Base-by-base conservation (phyloP, 2,888 invertebrate genomes). In the Leucoma salicis region DNA sequence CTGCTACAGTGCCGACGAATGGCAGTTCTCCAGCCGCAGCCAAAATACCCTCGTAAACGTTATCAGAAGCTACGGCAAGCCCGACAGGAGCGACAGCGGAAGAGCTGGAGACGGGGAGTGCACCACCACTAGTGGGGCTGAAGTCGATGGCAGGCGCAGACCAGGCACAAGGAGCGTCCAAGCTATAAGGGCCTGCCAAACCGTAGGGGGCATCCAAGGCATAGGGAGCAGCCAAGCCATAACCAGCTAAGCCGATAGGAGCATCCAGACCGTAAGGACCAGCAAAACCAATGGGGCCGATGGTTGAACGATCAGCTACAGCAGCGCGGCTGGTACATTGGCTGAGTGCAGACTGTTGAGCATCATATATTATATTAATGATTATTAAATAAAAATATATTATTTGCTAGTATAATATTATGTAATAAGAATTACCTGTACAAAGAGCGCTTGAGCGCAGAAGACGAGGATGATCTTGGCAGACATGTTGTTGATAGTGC, bases 91-190 rank as follows among this genome's bases (percentile, higher is more conserved):
- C 33, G 10, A 47, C 24, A 13, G 41, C 28, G 18, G 48, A 45
- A 7, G 25, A 32, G 10, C 57, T 49, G 8, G 40, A 25, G 16
- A 48, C 49, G 14, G 57, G 57, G 14, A 57, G 40, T 33, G 40
- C 44, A 24, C 57, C 57, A 28, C 78, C 77, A 27, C 60, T 69
- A 7, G 77, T 70, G 3, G 71, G 12, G 8, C 73, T 63, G 24
- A 69, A 41, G 0, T 60, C 59, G 3, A n/a, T n/a, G 16, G 34
- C 28, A n/a, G n/a, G n/a, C n/a, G n/a, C n/a, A n/a, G n/a, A n/a
- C n/a, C n/a, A 69, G 54, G n/a, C 54, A n/a, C n/a, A 57, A 14
- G 40, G 28, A 24, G 35, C 32, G 6, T 1, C 12, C 4, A 5
- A 8, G 24, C 31, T 14, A 10, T 2, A 31, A 13, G 13, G 11